Evolutionary conservation across 92 coral and sea anemone genomes (phyloP).

Genomic region (Parazoanthus atlanticus): DNA sequence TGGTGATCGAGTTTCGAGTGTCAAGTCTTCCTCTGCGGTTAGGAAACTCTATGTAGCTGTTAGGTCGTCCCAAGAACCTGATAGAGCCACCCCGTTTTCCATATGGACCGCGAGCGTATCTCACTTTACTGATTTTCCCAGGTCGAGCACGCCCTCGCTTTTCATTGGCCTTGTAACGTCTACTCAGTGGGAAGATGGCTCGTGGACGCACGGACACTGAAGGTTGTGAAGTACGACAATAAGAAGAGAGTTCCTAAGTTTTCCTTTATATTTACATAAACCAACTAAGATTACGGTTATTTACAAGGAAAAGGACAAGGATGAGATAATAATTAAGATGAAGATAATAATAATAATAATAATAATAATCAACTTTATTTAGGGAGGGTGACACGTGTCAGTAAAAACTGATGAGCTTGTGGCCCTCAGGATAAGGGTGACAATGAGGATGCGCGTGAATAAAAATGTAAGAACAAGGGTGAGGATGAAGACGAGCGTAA

Average conservation of each 20-base stretch:
- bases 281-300: not conserved
- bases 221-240: not conserved
- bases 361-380: no score
- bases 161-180: slow-evolving; percentile 63
- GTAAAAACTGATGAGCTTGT: no score
- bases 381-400: no score
- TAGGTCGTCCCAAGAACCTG: slow-evolving; percentile 58
- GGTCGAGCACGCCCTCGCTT: slow-evolving; percentile 65
- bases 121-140: slow-evolving; percentile 49
- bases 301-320: not conserved
- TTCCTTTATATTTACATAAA: no score
- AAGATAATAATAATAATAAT: no score
- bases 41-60: slow-evolving; percentile 74
- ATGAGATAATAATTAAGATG: no score
- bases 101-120: slow-evolving; percentile 74
- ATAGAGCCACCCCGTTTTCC: slow-evolving; percentile 69
- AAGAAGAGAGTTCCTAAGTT: not conserved
- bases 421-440: no score
- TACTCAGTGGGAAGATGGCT: slow-evolving; percentile 75
- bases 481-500: no score
- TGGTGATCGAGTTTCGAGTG: slow-evolving; percentile 68
- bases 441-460: not conserved
- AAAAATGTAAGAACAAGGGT: no score
- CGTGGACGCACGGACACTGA: slow-evolving; percentile 71
- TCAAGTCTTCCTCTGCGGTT: slow-evolving; percentile 63